Conservation (phyloP, 2,888 invertebrate genomes). For the Zygogramma bicolorata region DNA sequence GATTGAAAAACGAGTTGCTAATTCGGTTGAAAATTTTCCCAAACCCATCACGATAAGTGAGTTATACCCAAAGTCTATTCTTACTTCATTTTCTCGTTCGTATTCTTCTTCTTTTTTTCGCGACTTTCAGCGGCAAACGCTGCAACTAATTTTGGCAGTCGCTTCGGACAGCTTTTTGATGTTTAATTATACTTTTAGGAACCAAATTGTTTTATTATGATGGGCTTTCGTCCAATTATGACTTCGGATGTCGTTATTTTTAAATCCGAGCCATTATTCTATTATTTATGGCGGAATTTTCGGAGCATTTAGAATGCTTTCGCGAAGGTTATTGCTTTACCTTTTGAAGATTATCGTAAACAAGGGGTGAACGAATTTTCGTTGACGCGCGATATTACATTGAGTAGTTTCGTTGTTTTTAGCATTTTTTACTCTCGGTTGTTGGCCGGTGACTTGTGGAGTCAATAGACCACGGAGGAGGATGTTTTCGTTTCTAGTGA, state of each 20-base stretch:
- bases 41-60: too few relatives aligned
- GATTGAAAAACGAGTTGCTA: too few relatives aligned
- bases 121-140: neutral
- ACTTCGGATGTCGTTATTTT: constrained; percentile 53
- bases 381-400: neutral
- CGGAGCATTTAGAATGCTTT: constrained; percentile 45
- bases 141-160: constrained; percentile 58
- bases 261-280: constrained; percentile 50
- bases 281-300: constrained; percentile 42
- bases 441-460: neutral
- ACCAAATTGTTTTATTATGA: constrained; percentile 54
- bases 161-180: constrained; percentile 58
- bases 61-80: neutral
- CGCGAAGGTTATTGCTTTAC: constrained; percentile 18
- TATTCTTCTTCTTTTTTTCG: neutral
- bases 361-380: neutral
- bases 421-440: neutral
- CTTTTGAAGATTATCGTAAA: constrained; percentile 6
- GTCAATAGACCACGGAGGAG: too few relatives aligned
- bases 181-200: constrained; percentile 60
- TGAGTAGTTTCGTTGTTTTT: neutral
- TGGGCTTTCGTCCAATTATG: constrained; percentile 56
- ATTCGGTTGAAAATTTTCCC: too few relatives aligned
- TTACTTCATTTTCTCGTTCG: neutral
- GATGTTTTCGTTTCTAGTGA: too few relatives aligned